phyloP scores from a whole-genome alignment of 2,113 vertebrate genomes.

The Ptilonorhynchus violaceus region DNA sequence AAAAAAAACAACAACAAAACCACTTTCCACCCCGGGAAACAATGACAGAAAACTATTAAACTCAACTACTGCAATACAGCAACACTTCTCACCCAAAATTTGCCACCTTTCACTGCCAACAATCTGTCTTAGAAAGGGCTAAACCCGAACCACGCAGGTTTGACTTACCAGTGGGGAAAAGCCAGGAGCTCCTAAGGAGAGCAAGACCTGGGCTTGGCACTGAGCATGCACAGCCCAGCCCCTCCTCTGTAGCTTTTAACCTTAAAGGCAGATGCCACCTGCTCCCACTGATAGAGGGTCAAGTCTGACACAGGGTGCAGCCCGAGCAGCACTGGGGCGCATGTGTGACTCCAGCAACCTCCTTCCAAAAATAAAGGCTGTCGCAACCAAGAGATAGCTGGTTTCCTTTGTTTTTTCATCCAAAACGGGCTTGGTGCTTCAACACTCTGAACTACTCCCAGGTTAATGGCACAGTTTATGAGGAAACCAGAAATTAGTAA shows the following conservation, averaged over 20 bases:
- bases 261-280: neutral
- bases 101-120: neutral
- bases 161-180: neutral
- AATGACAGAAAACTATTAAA: neutral
- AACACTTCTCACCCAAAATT: neutral
- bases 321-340: fast-evolving
- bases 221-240: neutral
- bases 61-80: neutral
- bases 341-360: neutral
- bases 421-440: neutral
- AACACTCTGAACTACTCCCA: fast-evolving
- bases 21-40: neutral
- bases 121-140: neutral
- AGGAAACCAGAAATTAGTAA: neutral
- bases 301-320: neutral
- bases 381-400: neutral
- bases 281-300: neutral
- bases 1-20: neutral
- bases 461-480: neutral
- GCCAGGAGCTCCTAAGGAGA: neutral
- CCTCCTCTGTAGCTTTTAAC: neutral
- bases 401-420: neutral
- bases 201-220: neutral
- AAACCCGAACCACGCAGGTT: neutral
- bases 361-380: neutral